Evolutionary conservation across 2,113 vertebrate species (phyloP).

Genomic region (Ophthalmolycus amberensis): DNA sequence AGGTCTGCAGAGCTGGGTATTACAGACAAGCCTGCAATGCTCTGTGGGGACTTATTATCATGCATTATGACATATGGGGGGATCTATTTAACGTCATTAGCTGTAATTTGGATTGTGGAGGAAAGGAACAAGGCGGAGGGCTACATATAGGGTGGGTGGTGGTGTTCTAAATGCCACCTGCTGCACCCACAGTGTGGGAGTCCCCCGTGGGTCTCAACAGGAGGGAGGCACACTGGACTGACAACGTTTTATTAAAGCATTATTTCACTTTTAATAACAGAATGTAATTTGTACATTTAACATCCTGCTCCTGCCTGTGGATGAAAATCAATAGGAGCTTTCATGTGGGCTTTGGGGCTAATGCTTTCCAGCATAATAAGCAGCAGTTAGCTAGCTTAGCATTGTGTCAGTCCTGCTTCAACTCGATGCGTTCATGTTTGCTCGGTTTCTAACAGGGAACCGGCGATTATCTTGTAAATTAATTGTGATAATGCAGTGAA

Average conservation of each 20-base stretch:
- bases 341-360: not conserved
- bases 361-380: not conserved
- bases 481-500: not conserved
- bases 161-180: conserved; percentile 53
- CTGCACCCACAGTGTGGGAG: conserved; percentile 15
- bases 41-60: conserved; percentile 30
- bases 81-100: conserved; percentile 49
- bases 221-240: conserved; percentile 6
- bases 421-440: not conserved
- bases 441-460: not conserved
- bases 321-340: conserved; percentile 1
- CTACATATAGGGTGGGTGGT: conserved; percentile 11
- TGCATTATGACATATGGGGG: conserved; percentile 34
- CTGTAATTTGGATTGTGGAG: conserved; percentile 29
- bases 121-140: conserved; percentile 12
- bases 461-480: not conserved
- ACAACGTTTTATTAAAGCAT: conserved; percentile 11
- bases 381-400: not conserved
- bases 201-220: conserved; percentile 5
- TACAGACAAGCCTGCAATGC: conserved; percentile 8
- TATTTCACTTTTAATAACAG: not conserved
- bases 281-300: not conserved
- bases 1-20: not conserved
- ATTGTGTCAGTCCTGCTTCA: not conserved
- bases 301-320: not conserved